phyloP scores from a whole-genome alignment of 2,888 invertebrate genomes.

The Andrena praecox region DNA sequence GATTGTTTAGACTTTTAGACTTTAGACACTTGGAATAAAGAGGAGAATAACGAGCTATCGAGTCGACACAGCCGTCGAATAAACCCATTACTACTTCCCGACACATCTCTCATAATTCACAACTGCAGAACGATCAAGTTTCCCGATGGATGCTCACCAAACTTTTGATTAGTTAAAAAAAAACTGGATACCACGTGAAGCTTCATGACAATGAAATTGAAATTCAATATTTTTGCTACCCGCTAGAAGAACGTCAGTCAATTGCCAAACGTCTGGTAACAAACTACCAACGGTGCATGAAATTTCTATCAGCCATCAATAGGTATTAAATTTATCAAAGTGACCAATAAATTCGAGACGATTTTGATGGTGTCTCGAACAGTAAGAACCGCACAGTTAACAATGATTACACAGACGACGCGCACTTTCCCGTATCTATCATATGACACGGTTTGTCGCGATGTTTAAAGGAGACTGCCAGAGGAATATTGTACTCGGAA shows the following conservation, averaged over 20 bases:
- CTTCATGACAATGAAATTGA: too few relatives aligned
- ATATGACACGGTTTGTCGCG: not conserved
- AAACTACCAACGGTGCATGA: too few relatives aligned
- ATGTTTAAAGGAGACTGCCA: not conserved
- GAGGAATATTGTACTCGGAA: not conserved
- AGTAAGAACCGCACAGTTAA: not conserved
- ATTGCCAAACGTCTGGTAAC: too few relatives aligned
- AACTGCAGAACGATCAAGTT: too few relatives aligned
- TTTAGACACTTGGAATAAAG: not conserved
- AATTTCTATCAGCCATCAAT: too few relatives aligned
- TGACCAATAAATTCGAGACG: not conserved
- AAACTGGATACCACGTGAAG: too few relatives aligned
- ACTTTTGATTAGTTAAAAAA: too few relatives aligned
- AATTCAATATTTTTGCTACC: too few relatives aligned
- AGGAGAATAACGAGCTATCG: constrained; percentile 22
- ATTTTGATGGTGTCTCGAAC: not conserved
- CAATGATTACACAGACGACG: not conserved
- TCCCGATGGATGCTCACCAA: too few relatives aligned
- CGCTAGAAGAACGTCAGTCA: too few relatives aligned
- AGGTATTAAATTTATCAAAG: not conserved
- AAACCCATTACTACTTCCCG: too few relatives aligned
- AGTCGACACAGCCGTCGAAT: not conserved
- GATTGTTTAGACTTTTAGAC: not conserved
- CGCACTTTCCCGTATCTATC: not conserved
- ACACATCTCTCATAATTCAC: too few relatives aligned